phyloP scores from a whole-genome alignment of 2,888 invertebrate genomes.

The Baronia brevicornis region DNA sequence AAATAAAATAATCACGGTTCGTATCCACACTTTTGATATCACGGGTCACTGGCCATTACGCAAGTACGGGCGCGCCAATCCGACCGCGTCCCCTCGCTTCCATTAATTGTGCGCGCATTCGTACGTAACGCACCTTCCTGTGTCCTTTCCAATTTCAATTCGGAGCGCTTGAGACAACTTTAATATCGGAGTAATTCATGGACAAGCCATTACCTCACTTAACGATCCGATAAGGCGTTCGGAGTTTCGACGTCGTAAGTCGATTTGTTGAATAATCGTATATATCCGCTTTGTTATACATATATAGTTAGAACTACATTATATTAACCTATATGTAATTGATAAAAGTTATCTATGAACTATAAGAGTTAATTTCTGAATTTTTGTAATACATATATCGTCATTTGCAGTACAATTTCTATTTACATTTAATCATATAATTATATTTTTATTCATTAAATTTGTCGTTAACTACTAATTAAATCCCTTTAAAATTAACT shows the following conservation, averaged over 20 bases:
- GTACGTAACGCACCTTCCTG: conserved; percentile 40
- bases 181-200: conserved; percentile 12
- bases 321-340: too few relatives aligned
- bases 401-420: too few relatives aligned
- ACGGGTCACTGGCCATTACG: conserved; percentile 17
- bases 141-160: conserved; percentile 26
- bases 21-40: conserved; percentile 7
- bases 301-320: too few relatives aligned
- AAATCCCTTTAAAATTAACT: too few relatives aligned
- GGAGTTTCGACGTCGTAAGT: conserved; percentile 6
- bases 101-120: conserved; percentile 38
- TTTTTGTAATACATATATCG: too few relatives aligned
- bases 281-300: background rate
- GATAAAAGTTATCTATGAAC: too few relatives aligned
- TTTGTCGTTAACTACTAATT: too few relatives aligned
- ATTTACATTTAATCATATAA: too few relatives aligned
- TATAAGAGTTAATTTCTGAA: too few relatives aligned
- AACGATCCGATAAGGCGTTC: conserved; percentile 7
- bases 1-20: too few relatives aligned
- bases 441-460: too few relatives aligned
- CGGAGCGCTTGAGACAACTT: conserved; percentile 12
- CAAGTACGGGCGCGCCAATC: conserved; percentile 16
- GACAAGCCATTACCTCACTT: conserved; percentile 9
- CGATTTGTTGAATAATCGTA: conserved; percentile 4
- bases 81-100: conserved; percentile 22